Percentiles rank a stretch among this genome's conserved stretches.
Evolutionary conservation across 2,113 vertebrate species (phyloP).

Genomic region (Gavia stellata): DNA sequence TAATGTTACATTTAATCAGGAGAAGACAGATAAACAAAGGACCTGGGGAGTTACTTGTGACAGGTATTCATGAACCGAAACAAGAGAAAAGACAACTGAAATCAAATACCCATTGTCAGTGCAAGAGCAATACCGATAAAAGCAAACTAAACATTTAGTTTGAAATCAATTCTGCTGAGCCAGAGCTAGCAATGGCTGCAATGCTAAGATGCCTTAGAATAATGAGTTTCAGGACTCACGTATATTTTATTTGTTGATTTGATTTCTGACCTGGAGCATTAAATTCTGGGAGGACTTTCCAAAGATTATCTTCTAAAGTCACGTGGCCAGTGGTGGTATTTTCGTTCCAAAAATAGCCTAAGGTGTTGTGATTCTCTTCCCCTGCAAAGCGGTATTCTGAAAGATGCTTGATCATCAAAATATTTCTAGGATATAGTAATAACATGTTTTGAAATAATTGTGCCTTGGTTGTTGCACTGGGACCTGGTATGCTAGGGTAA

Average conservation of each 20-base stretch:
- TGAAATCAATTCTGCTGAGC: neutral
- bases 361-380: neutral
- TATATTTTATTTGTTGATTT: neutral
- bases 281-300: neutral
- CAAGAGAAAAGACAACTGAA: neutral
- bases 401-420: neutral
- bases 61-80: neutral
- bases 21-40: constrained; percentile 14
- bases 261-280: neutral
- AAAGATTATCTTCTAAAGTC: neutral
- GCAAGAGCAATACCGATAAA: neutral
- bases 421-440: neutral
- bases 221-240: neutral
- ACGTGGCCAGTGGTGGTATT: neutral
- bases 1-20: neutral
- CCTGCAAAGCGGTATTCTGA: neutral
- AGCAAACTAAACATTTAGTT: neutral
- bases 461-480: neutral
- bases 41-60: neutral
- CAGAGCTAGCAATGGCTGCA: neutral
- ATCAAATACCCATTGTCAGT: neutral
- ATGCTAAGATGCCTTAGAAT: neutral
- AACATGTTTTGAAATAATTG: neutral
- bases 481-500: neutral
- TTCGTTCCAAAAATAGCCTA: neutral